Percentiles rank a stretch among this genome's conserved stretches.
phyloP scores from a whole-genome alignment of 2,113 vertebrate genomes.

The Podiceps cristatus region DNA sequence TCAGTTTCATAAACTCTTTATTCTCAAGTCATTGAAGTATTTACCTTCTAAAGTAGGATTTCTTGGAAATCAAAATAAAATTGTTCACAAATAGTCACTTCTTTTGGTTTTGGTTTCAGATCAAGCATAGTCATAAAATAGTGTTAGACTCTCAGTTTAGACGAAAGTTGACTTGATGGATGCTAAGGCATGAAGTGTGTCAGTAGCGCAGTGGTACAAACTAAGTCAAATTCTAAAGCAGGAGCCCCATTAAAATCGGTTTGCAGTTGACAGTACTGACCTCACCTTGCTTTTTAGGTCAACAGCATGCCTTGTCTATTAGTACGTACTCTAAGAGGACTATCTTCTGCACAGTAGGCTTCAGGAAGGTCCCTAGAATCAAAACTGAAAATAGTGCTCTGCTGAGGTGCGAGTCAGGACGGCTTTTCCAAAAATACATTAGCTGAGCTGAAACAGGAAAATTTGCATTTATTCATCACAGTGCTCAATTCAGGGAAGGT shows the following conservation, averaged over 20 bases:
- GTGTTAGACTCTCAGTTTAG: neutral
- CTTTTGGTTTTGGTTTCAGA: neutral
- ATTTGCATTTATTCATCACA: neutral
- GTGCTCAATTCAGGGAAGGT: neutral
- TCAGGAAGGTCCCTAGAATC: neutral
- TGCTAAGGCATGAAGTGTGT: neutral
- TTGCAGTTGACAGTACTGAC: neutral
- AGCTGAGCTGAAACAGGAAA: neutral
- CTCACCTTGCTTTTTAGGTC: neutral
- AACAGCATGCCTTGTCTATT: neutral
- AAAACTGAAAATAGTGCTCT: neutral
- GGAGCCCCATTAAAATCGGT: neutral
- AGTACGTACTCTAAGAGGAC: neutral
- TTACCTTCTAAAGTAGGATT: neutral
- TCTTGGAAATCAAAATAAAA: neutral
- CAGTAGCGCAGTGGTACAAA: neutral
- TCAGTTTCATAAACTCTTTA: conserved; percentile 24
- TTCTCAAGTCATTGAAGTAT: conserved; percentile 22
- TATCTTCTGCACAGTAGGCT: neutral
- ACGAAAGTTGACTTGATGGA: neutral
- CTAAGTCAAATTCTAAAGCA: neutral
- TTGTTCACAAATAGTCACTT: neutral
- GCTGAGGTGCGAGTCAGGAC: neutral
- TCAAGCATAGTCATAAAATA: neutral
- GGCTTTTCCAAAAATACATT: neutral